Percentiles rank a stretch among this genome's conserved stretches.
These are phyloP conservation scores for Acronicta psi DNA, from an alignment of 2,888 invertebrate species.

Conservation along the genomic window DNA sequence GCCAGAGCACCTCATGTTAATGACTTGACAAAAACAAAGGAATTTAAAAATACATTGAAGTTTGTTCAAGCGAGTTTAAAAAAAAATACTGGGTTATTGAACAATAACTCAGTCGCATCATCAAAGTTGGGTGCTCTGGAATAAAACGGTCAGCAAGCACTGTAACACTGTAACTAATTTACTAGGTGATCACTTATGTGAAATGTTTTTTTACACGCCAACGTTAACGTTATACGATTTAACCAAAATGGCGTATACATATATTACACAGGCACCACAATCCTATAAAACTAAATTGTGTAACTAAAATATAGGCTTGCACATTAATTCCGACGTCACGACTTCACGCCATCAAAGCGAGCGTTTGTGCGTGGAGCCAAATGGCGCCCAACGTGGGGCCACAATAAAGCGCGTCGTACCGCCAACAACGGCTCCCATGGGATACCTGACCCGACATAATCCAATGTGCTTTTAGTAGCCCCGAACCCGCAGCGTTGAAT, in stretches of 20 bases:
- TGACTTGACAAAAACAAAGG: too few species aligned
- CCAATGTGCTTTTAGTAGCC: slow-evolving; percentile 53
- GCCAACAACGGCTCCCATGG: slow-evolving; percentile 37
- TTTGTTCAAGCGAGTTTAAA: too few species aligned
- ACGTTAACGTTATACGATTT: slow-evolving; percentile 16
- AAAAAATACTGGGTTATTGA: too few species aligned
- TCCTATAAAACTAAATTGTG: slow-evolving; percentile 21
- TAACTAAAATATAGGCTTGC: slow-evolving; percentile 8
- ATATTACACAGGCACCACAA: slow-evolving; percentile 15
- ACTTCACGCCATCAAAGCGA: slow-evolving; percentile 27
- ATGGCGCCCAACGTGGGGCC: slow-evolving; percentile 44
- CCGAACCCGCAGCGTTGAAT: slow-evolving; percentile 15
- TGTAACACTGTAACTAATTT: too few species aligned
- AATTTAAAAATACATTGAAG: too few species aligned
- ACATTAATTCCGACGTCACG: slow-evolving; percentile 36
- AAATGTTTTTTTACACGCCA: neutral
- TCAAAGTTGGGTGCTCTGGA: too few species aligned
- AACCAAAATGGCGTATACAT: slow-evolving; percentile 3
- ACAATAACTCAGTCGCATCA: too few species aligned
- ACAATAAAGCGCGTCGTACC: slow-evolving; percentile 48
- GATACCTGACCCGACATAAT: slow-evolving; percentile 52
- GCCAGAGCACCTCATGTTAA: too few species aligned
- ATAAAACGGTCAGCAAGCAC: too few species aligned
- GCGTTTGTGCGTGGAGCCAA: slow-evolving; percentile 35
- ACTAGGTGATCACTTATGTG: too few species aligned